Evolutionary conservation across 2,113 vertebrate species (phyloP), one percentile per base, ranked within the genome.

Genomic region (Laticauda laticaudata): DNA sequence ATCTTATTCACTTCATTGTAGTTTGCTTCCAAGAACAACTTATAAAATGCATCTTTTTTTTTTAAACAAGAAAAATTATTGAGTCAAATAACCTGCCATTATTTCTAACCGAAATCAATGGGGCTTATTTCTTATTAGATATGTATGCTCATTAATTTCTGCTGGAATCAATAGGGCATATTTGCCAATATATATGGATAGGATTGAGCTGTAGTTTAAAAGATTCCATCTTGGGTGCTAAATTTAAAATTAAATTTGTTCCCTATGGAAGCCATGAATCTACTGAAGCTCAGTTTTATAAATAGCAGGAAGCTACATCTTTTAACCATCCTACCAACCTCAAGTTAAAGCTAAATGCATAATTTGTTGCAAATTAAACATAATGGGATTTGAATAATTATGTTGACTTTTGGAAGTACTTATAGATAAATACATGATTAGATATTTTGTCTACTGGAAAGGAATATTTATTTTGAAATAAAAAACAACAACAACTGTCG

Each of bases 371-470:
- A 96, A 97, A 97, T 97, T 97, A 96, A 97, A 96, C 95, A 96
- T 97, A 97, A 97, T 97, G 96, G 94, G 95, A 95, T 95, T 97
- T 95, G 93, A 97, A 95, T 96, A 96, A 97, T 97, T 96, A 96
- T 97, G 97, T 96, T 97, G 97, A 97, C 96, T 97, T 97, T 97
- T 95, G 89, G 94, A 97, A 97, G 96, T 94, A 96, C 96, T 97
- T 97, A 95, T 94, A 96, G 95, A 97, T 97, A 97, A 97, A 97
- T 95, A 96, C 96, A 95, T 95, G 95, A 97, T 97, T 96, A 96
- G 94, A 95, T 97, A 97, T 97, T 96, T 97, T 96, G 96, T 95
- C 94, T 95, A 96, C 96, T 91, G 90, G n/a, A 90, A 95, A 95
- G 95, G 96, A 96, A 97, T 96, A 97, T 96, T 96, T 97, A 96